phyloP scores from a whole-genome alignment of 1,140 invertebrate genomes.

The Zaprionus davidi region DNA sequence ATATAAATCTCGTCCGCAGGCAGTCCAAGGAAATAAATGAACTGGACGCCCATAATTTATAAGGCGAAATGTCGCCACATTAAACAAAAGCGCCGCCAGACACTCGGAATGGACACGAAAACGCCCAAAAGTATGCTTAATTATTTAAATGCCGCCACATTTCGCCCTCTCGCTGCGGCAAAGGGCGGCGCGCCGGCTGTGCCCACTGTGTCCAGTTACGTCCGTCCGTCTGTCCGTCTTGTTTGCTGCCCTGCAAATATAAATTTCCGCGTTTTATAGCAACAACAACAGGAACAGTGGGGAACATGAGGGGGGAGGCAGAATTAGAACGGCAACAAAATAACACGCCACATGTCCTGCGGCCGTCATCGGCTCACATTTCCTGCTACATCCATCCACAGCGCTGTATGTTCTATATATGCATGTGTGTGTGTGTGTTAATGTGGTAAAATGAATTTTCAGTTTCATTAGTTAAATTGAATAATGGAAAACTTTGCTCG shows the following conservation, averaged over 20 bases:
- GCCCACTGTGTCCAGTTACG: constrained; percentile 6
- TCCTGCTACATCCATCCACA: constrained; percentile 52
- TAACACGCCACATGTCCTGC: constrained; percentile 74
- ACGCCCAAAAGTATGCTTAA: constrained; percentile 71
- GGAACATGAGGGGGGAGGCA: constrained; percentile 14
- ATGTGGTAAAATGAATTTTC: constrained; percentile 84
- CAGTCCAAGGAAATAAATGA: constrained; percentile 39
- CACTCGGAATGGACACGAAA: constrained; percentile 57
- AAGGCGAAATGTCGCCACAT: constrained; percentile 46
- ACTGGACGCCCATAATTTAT: constrained; percentile 45
- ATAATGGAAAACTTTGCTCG: constrained; percentile 83
- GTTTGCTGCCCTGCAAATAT: constrained; percentile 59
- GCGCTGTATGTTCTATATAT: constrained; percentile 5
- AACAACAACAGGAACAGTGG: constrained; percentile 11
- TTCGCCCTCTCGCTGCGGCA: background rate
- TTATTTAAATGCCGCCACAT: constrained; percentile 68
- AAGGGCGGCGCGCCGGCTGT: constrained; percentile 4
- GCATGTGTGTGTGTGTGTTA: constrained; percentile 63
- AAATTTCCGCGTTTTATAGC: constrained; percentile 77
- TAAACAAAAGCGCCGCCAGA: constrained; percentile 24
- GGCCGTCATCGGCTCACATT: constrained; percentile 54
- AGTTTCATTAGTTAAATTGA: constrained; percentile 84
- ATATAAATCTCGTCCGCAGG: constrained; percentile 25
- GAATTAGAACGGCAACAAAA: constrained; percentile 39
- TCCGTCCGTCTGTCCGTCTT: constrained; percentile 6